A percentile compares a stretch with the other conserved stretches of the same genome.
phyloP scores from a whole-genome alignment of 53 echinoderm and acorn worm genomes.

The Glandiceps talaboti region DNA sequence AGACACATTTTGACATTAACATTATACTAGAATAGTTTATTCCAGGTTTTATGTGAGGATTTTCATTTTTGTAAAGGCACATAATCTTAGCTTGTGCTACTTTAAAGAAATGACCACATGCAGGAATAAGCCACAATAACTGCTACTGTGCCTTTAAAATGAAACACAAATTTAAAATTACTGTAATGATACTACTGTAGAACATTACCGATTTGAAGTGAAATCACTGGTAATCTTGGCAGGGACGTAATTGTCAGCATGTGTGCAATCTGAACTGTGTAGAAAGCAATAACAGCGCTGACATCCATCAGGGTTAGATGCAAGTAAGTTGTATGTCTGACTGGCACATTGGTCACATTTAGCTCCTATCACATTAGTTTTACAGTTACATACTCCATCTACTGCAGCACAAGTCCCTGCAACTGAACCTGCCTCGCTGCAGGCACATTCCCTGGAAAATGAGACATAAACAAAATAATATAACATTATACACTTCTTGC shows the following conservation, averaged over 20 bases:
- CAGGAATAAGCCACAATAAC: no score
- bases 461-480: no score
- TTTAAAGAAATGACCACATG: no score
- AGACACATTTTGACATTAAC: no score
- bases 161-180: no score
- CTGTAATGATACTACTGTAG: background rate
- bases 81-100: no score
- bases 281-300: conserved; percentile 82
- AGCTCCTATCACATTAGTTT: conserved; percentile 43
- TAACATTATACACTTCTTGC: no score
- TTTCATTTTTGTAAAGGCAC: no score
- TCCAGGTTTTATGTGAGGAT: no score
- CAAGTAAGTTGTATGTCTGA: conserved; percentile 57
- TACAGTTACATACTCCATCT: conserved; percentile 63
- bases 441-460: conserved; percentile 51
- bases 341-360: conserved; percentile 59
- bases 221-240: conserved; percentile 44
- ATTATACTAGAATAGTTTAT: no score
- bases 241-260: conserved; percentile 46
- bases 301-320: conserved; percentile 51
- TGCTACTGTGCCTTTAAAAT: no score
- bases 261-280: conserved; percentile 45
- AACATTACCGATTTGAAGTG: background rate
- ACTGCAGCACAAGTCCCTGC: conserved; percentile 32
- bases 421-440: conserved; percentile 46